Evolutionary conservation across 2,113 vertebrate species (phyloP).

Genomic region (Pseudorhombus dupliciocellatus): DNA sequence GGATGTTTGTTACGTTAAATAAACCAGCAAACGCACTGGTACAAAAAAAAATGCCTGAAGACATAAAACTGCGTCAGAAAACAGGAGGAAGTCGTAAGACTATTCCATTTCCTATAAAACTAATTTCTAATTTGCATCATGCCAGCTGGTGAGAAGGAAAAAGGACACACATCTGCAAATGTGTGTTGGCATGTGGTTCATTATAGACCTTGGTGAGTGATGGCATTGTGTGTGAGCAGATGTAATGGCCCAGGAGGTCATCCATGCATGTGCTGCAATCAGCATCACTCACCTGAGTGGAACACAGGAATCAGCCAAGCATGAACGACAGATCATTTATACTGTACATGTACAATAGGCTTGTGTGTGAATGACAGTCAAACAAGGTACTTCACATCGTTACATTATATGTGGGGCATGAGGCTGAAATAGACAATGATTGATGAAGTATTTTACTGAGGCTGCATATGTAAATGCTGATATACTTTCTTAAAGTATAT

Average conservation of each 20-base stretch:
- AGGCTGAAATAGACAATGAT: not conserved
- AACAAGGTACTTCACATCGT: not conserved
- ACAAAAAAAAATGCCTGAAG: conserved; percentile 15
- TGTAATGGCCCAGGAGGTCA: conserved; percentile 48
- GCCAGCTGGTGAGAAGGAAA: conserved; percentile 19
- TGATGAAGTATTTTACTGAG: conserved; percentile 5
- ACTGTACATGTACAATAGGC: conserved; percentile 18
- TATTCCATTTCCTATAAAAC: conserved; percentile 13
- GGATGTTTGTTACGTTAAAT: conserved; percentile 52
- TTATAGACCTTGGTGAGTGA: conserved; percentile 21
- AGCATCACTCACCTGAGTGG: conserved; percentile 47
- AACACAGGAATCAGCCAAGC: conserved; percentile 29
- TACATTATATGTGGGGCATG: not conserved
- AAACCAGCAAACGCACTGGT: conserved; percentile 38
- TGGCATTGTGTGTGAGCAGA: conserved; percentile 40
- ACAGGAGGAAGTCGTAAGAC: not conserved
- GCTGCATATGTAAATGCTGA: not conserved
- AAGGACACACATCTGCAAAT: conserved; percentile 3
- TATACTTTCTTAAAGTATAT: too few relatives aligned
- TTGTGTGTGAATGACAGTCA: not conserved
- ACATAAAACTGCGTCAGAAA: conserved; percentile 48
- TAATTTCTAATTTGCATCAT: not conserved
- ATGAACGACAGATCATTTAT: conserved; percentile 29
- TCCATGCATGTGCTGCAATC: conserved; percentile 36
- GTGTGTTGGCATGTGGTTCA: not conserved